phyloP scores from a whole-genome alignment of 1,140 invertebrate genomes.

The Neodiprion pinetum region DNA sequence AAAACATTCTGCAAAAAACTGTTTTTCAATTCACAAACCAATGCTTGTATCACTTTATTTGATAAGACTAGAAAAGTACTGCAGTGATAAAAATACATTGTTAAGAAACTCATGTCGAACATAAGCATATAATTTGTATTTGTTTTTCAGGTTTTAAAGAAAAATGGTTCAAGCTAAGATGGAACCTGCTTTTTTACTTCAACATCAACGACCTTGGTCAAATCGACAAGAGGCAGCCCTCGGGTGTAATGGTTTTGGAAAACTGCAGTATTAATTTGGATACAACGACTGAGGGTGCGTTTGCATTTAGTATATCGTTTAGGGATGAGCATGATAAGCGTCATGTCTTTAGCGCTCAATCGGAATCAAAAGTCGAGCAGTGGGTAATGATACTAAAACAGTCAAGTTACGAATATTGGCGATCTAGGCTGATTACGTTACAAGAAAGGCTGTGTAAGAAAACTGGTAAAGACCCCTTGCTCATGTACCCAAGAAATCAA shows the following conservation, averaged over 20 bases:
- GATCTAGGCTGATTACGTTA: constrained; percentile 64
- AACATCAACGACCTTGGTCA: constrained; percentile 73
- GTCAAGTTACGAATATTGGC: constrained; percentile 70
- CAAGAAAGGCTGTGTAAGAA: constrained; percentile 67
- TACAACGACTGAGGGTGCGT: constrained; percentile 65
- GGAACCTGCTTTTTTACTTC: constrained; percentile 77
- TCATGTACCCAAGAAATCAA: constrained; percentile 70
- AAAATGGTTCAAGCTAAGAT: constrained; percentile 75
- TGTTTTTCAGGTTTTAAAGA: constrained; percentile 68
- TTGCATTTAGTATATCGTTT: constrained; percentile 73
- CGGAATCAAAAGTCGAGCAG: constrained; percentile 67
- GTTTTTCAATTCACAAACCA: no score
- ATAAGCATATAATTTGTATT: no score
- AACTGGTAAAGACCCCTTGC: constrained; percentile 70
- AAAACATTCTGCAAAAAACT: no score
- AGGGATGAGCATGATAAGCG: constrained; percentile 72
- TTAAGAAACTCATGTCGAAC: no score
- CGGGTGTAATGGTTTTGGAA: constrained; percentile 73
- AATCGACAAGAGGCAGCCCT: constrained; percentile 68
- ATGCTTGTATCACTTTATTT: no score
- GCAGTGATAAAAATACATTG: no score
- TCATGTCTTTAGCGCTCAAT: constrained; percentile 70
- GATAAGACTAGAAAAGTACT: no score
- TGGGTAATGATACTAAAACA: constrained; percentile 68
- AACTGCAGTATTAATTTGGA: constrained; percentile 72